phyloP scores from a whole-genome alignment of 2,888 invertebrate species.

The Mythimna loreyi region DNA sequence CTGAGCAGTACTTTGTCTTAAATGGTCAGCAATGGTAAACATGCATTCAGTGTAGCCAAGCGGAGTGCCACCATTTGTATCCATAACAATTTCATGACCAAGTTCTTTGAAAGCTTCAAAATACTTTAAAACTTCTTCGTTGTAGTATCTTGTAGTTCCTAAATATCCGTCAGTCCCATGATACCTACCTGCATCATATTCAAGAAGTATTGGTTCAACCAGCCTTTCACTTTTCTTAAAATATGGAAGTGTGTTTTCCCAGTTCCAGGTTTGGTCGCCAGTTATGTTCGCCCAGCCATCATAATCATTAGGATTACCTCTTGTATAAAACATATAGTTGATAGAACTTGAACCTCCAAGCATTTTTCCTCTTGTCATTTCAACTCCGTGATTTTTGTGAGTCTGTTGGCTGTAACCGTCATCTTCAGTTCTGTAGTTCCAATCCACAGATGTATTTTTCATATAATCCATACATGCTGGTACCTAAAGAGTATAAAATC shows the following conservation, averaged over 20 bases:
- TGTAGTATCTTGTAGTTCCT: constrained; percentile 72
- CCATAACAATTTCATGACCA: constrained; percentile 76
- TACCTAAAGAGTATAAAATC: constrained; percentile 19
- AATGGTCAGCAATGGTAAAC: constrained; percentile 82
- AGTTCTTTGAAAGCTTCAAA: constrained; percentile 79
- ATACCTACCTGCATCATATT: constrained; percentile 53
- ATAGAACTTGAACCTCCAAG: constrained; percentile 89
- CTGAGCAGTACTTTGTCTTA: constrained; percentile 84
- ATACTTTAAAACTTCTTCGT: constrained; percentile 58
- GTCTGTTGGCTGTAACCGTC: constrained; percentile 67
- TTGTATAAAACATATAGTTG: constrained; percentile 88
- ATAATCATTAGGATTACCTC: constrained; percentile 73
- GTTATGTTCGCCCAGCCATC: constrained; percentile 86
- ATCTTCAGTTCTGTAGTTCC: constrained; percentile 73
- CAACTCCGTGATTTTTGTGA: constrained; percentile 32
- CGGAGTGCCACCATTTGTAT: constrained; percentile 76
- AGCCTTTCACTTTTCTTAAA: constrained; percentile 85
- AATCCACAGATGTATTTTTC: constrained; percentile 46
- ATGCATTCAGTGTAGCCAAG: constrained; percentile 84
- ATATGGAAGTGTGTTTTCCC: constrained; percentile 83
- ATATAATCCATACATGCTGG: constrained; percentile 26
- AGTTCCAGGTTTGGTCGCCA: constrained; percentile 89
- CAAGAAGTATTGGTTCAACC: constrained; percentile 52
- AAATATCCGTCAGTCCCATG: constrained; percentile 81
- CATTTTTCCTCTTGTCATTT: constrained; percentile 88